These are phyloP conservation scores for Lepisosteus osseus DNA, from an alignment of 2,113 vertebrate species.

Conservation along the genomic window DNA sequence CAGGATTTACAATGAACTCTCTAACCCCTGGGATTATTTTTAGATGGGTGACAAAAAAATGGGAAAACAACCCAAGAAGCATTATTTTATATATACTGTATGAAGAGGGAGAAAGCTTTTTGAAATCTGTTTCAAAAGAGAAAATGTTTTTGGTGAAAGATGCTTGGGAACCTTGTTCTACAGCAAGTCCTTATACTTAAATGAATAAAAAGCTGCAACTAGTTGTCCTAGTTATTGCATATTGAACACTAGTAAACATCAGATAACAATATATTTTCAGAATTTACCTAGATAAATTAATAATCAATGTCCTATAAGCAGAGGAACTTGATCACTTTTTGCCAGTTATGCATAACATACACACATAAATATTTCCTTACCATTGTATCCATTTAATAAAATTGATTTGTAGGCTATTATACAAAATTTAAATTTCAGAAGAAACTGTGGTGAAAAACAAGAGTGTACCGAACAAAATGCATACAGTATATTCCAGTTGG, in stretches of 20 bases:
- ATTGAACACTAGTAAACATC: too few relatives aligned
- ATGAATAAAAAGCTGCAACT: not conserved
- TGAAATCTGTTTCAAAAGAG: not conserved
- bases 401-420: too few relatives aligned
- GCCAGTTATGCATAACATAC: too few relatives aligned
- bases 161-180: constrained; percentile 4
- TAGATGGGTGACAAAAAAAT: constrained; percentile 50
- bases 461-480: too few relatives aligned
- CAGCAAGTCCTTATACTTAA: constrained; percentile 20
- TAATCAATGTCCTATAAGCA: too few relatives aligned
- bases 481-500: too few relatives aligned
- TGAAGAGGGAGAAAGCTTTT: not conserved
- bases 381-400: too few relatives aligned
- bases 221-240: too few relatives aligned
- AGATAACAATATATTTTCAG: not conserved
- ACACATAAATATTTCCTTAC: too few relatives aligned
- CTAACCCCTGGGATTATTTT: constrained; percentile 64
- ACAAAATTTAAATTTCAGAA: too few relatives aligned
- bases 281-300: not conserved
- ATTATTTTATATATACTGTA: constrained; percentile 26
- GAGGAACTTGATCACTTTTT: too few relatives aligned
- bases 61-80: constrained; percentile 27
- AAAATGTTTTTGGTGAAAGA: not conserved
- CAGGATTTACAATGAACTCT: constrained; percentile 62
- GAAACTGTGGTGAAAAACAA: too few relatives aligned